Conservation (phyloP, 2,888 invertebrate genomes). For the Nephrocerus scutellatus region DNA sequence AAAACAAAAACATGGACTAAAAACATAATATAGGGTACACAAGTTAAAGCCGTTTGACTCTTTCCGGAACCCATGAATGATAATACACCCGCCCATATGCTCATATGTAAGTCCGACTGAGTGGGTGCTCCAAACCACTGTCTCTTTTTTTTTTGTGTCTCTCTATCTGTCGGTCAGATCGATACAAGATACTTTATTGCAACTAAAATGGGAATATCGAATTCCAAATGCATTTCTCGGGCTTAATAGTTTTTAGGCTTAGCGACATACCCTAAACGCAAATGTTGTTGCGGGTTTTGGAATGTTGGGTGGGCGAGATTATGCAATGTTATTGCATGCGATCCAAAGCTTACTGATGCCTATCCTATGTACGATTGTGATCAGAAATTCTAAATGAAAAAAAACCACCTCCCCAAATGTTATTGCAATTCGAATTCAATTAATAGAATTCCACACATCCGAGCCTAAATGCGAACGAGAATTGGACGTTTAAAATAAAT, state of each 20-base stretch:
- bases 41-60: no score
- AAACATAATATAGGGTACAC: no score
- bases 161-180: background rate
- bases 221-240: no score
- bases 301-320: conserved; percentile 16
- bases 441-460: conserved; percentile 30
- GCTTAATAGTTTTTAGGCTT: no score
- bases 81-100: no score
- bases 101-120: no score
- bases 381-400: conserved; percentile 10
- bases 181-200: conserved; percentile 18
- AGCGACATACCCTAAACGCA: conserved; percentile 14
- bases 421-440: conserved; percentile 41
- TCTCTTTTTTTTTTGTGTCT: no score
- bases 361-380: conserved; percentile 24
- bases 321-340: conserved; percentile 21
- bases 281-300: conserved; percentile 27
- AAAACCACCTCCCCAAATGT: conserved; percentile 13
- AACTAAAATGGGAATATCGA: conserved; percentile 17
- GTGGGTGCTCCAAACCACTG: conserved; percentile 1
- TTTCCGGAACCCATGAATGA: no score
- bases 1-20: no score
- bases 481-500: no score
- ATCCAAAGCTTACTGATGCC: conserved; percentile 33
- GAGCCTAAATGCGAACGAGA: no score